Conservation (phyloP, 2,113 vertebrate species). For the Phylloscopus trochiloides region DNA sequence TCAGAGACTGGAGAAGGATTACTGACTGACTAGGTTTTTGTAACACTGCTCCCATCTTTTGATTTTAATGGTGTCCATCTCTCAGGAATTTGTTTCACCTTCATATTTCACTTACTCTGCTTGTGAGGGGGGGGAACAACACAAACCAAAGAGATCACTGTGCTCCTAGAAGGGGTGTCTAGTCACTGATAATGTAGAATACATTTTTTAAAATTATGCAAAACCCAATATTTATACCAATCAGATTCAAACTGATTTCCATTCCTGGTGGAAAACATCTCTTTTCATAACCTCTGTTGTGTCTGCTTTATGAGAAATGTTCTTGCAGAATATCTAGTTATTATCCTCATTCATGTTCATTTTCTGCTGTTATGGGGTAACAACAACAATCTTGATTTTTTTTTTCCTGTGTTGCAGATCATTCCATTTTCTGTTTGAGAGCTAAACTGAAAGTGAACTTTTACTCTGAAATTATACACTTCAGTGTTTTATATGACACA, state of each 20-base stretch:
- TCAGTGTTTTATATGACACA: not conserved
- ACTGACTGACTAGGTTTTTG: not conserved
- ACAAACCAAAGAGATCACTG: not conserved
- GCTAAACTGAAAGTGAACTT: not conserved
- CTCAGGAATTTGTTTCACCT: not conserved
- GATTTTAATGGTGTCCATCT: not conserved
- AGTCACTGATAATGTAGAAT: not conserved
- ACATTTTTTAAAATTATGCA: not conserved
- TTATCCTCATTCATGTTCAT: not conserved
- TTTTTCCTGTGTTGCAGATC: not conserved
- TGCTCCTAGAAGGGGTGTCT: not conserved
- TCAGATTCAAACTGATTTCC: not conserved
- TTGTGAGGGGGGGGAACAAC: not conserved
- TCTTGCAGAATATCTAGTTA: not conserved
- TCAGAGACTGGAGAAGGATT: not conserved
- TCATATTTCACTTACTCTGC: not conserved
- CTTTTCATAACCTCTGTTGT: not conserved
- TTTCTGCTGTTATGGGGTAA: not conserved
- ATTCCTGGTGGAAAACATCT: not conserved
- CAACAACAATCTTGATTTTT: not conserved
- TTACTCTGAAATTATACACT: not conserved
- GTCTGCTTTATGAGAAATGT: not conserved
- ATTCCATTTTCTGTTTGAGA: not conserved
- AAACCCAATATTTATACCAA: not conserved
- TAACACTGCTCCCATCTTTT: not conserved